Base-by-base conservation (phyloP, 1,140 invertebrate species). In the Antheraea pernyi region DNA sequence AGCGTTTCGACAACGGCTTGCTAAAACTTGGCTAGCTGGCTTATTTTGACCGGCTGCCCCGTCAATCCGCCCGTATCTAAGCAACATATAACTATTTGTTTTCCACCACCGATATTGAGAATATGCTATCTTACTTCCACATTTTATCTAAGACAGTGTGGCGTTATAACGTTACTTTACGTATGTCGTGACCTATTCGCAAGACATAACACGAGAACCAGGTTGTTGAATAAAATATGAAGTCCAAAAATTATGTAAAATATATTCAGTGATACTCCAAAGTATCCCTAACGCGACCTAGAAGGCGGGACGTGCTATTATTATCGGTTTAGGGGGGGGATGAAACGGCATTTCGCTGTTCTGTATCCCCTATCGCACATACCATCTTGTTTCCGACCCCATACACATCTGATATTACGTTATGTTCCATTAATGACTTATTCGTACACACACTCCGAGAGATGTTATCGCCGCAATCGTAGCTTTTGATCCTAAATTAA, bases 361-460 rank as follows among this genome's bases (percentile, higher is more conserved):
- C 46, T n/a, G 1, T 53, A 53, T 53, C 73, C 77, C 76, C 75
- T 84, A 83, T 83, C 81, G 13, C 58, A 42, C 46, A 60, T 63
- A 65, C 71, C 76, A 86, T 86, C 84, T 81, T 81, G 77, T 80
- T 77, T 71, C 58, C 59, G 83, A 83, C 83, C 80, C 80, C 80
- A 30, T 74, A 53, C 46, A 68, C 70, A 70, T 74, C 76, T 75
- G 81, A 85, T 84, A 88, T 75, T 62, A 64, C 70, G 75, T 78
- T 83, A 81, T 84, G 80, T 82, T 81, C 81, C 83, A 85, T 85
- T 88, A 86, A 86, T 86, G 83, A 88, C 83, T 86, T 80, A 83
- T 80, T 85, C 80, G 79, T 53, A 53, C 46, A 53, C 46, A 53
- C 46, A 16, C 46, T 53, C 6, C 46, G 16, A 16, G 11, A 9